phyloP scores from a whole-genome alignment of 2,113 vertebrate species.

The Catharus minimus region DNA sequence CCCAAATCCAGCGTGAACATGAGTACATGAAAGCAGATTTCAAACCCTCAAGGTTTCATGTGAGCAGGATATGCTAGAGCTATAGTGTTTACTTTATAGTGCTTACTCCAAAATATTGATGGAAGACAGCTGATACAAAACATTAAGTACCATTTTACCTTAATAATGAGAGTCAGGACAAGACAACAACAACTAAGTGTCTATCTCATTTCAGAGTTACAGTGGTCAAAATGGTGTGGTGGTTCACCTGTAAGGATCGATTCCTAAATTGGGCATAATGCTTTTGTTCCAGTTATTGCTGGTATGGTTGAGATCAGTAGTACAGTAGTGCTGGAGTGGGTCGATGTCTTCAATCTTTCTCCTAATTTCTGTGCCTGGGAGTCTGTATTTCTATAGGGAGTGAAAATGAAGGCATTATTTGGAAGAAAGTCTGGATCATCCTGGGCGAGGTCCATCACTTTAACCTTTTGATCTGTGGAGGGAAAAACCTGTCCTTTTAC shows the following conservation, averaged over 20 bases:
- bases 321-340: not conserved
- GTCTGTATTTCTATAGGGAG: not conserved
- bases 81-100: fast-evolving
- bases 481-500: not conserved
- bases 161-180: not conserved
- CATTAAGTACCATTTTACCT: not conserved
- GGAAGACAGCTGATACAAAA: not conserved
- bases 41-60: not conserved
- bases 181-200: not conserved
- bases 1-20: not conserved
- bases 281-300: not conserved
- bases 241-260: not conserved
- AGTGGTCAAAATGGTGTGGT: not conserved
- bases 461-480: conserved; percentile 16
- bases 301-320: not conserved
- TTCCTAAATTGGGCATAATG: not conserved
- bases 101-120: not conserved
- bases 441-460: not conserved
- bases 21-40: not conserved
- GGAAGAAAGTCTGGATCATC: not conserved
- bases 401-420: conserved; percentile 1
- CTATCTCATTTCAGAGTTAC: not conserved
- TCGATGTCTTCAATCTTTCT: not conserved
- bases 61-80: not conserved
- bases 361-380: not conserved